Evolutionary conservation across 2,113 vertebrate species (phyloP), one percentile per base, ranked within the genome.

Genomic region (Mystacornis crossleyi): DNA sequence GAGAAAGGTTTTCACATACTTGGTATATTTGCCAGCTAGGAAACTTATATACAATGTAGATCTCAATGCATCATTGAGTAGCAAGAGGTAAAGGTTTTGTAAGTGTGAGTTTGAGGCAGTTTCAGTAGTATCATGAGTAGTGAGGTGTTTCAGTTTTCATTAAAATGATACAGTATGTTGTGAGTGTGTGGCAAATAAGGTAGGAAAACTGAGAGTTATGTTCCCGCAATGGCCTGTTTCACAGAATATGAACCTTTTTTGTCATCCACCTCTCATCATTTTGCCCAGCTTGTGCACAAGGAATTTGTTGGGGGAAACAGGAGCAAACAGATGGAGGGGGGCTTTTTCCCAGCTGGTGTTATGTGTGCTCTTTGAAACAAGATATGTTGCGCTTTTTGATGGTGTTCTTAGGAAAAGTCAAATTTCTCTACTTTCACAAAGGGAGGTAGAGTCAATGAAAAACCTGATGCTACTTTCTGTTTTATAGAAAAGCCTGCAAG

Each of bases 51-150:
- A 11, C 12, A 40, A 14, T 4, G 5, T 13, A 71, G 42, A 57
- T 42, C 18, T 74, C 1, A 3, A 18, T 86, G n/a, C 2, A 0
- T 74, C 7, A 3, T 48, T 0, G 1, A 53, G 28, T 57, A 69
- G 42, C 34, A 61, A 73, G 38, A 15, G 64, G 12, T 53, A 36
- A 62, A 73, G 12, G 23, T 79, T 93, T 75, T 60, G 0, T 15
- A 28, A 15, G 24, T 57, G 43, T 54, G 79, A 72, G 18, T 81
- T 50, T 84, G 47, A 50, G 24, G 45, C 23, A 74, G 47, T 18
- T 65, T 18, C 42, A 81, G 19, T 47, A 43, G 3, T 51, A 18
- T 64, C 17, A 9, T 38, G 26, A 60, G 24, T 43, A 38, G 36
- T 54, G 50, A 77, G 38, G 21, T 64, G 38, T 33, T n/a, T 48